Percentiles rank a stretch among this genome's conserved stretches.
These are phyloP conservation scores for Pachypeltis micranthus DNA, from an alignment of 1,140 invertebrate species.

Conservation along the genomic window DNA sequence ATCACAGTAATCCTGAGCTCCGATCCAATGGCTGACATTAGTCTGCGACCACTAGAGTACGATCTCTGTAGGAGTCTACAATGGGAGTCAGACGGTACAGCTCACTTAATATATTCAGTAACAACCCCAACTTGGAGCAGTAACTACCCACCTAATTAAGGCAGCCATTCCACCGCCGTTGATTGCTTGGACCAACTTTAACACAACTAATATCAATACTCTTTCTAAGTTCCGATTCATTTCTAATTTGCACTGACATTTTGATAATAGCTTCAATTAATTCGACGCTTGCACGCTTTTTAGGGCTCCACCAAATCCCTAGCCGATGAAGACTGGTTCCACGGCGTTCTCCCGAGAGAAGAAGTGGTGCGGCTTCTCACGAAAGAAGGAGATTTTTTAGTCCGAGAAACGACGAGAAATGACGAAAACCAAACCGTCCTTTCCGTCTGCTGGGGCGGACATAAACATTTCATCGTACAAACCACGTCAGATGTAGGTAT, in stretches of 20 bases:
- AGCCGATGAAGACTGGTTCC: slow-evolving; percentile 92
- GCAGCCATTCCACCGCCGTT: no score
- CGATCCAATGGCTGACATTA: no score
- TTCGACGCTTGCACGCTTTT: background rate
- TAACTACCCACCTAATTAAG: no score
- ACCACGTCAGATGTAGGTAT: slow-evolving; percentile 65
- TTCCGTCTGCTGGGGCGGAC: slow-evolving; percentile 88
- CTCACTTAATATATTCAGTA: no score
- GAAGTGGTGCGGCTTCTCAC: slow-evolving; percentile 84
- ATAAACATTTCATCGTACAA: slow-evolving; percentile 96
- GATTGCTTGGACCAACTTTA: no score
- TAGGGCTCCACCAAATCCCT: slow-evolving; percentile 35
- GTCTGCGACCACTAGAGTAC: no score
- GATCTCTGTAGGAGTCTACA: no score
- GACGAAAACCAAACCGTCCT: slow-evolving; percentile 86
- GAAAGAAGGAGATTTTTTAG: slow-evolving; percentile 85
- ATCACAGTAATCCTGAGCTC: no score
- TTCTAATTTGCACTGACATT: no score
- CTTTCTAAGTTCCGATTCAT: background rate
- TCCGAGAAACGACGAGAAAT: slow-evolving; percentile 86
- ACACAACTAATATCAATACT: no score
- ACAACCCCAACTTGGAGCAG: no score
- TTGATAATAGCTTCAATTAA: background rate
- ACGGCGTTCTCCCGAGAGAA: slow-evolving; percentile 88
- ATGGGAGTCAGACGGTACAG: no score